A percentile compares a stretch with the other conserved stretches of the same genome.
phyloP scores from a whole-genome alignment of 2,113 vertebrate genomes.

The Oncorhynchus keta region DNA sequence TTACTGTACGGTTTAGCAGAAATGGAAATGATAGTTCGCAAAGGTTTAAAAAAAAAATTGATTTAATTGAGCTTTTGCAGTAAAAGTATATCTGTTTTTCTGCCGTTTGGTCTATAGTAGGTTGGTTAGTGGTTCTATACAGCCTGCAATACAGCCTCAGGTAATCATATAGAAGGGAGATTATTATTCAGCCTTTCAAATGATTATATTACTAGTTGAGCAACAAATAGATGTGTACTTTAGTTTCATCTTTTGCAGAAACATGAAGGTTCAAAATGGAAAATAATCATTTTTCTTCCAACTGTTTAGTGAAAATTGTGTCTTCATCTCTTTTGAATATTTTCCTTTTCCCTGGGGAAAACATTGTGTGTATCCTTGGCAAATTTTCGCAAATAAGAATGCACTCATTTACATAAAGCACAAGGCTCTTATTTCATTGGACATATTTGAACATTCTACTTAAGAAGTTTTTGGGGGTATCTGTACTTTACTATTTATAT shows the following conservation, averaged over 20 bases:
- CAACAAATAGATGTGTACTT: constrained; percentile 3
- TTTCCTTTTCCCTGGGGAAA: constrained; percentile 52
- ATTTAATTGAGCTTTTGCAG: constrained; percentile 12
- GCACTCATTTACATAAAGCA: constrained; percentile 62
- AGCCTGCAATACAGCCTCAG: constrained; percentile 3
- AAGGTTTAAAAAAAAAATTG: constrained; percentile 20
- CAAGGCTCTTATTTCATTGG: constrained; percentile 52
- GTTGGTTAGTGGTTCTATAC: background rate
- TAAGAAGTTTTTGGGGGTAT: too few relatives aligned
- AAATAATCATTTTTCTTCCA: constrained; percentile 48
- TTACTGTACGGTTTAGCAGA: constrained; percentile 51
- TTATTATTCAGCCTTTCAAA: constrained; percentile 30
- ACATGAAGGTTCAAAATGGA: constrained; percentile 42
- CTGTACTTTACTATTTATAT: too few relatives aligned
- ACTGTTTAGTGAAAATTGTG: constrained; percentile 55
- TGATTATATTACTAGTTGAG: constrained; percentile 6
- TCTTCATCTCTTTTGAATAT: constrained; percentile 58
- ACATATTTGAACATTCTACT: constrained; percentile 24
- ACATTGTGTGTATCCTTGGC: constrained; percentile 54
- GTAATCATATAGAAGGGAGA: constrained; percentile 25
- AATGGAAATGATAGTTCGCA: constrained; percentile 12
- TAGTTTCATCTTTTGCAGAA: constrained; percentile 38
- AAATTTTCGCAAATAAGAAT: constrained; percentile 63
- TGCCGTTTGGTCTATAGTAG: constrained; percentile 16
- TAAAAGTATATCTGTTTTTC: constrained; percentile 1